These are phyloP conservation scores for Heterodera filipjevi DNA, from an alignment of 2,888 invertebrate species.

Conservation along the genomic window DNA sequence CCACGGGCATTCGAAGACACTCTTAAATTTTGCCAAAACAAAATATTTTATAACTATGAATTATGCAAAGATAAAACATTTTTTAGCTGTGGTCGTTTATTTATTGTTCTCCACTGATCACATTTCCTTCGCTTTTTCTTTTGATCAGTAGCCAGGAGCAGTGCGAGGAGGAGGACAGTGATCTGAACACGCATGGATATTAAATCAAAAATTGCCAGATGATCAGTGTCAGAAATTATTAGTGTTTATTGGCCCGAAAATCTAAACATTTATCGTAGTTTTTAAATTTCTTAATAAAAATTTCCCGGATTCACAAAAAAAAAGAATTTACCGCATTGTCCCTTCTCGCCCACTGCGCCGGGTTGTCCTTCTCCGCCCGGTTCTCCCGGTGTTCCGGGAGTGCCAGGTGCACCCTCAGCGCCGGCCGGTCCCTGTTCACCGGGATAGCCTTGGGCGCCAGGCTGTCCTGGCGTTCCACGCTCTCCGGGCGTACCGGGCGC, in stretches of 20 bases:
- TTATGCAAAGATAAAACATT: neutral
- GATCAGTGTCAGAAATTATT: too few species aligned
- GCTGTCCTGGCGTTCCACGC: neutral
- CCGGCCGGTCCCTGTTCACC: constrained; percentile 38
- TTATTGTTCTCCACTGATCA: neutral
- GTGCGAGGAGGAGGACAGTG: constrained; percentile 45
- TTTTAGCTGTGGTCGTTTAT: neutral
- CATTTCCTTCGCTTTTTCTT: neutral
- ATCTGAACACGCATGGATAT: constrained; percentile 16
- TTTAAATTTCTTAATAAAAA: neutral
- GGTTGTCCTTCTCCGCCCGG: constrained; percentile 35
- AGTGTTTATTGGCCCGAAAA: too few species aligned
- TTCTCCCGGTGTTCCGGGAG: constrained; percentile 27
- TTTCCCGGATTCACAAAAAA: neutral
- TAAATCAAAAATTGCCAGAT: neutral
- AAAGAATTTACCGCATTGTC: neutral
- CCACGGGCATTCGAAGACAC: too few species aligned
- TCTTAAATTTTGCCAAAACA: too few species aligned
- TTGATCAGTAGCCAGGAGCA: constrained; percentile 39
- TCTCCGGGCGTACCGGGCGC: constrained; percentile 6
- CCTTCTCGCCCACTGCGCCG: constrained; percentile 23
- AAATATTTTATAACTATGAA: neutral
- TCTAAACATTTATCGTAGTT: too few species aligned
- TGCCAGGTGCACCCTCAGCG: constrained; percentile 36
- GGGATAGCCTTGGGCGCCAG: constrained; percentile 42